Evolutionary conservation across 1,140 invertebrate species (phyloP), one percentile per base, ranked within the genome.

Genomic region (Apis florea): DNA sequence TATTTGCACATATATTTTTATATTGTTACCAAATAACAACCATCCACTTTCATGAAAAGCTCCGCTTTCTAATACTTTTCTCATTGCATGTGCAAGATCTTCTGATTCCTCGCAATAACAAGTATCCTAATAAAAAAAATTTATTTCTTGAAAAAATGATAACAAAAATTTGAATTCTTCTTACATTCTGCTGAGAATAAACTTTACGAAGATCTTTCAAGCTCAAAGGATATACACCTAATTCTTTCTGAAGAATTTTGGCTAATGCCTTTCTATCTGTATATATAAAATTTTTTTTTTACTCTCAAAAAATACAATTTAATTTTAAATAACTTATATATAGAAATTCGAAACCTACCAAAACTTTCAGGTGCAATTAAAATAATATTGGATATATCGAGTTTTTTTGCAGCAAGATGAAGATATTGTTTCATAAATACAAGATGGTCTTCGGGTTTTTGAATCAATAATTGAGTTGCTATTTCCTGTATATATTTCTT

Each of bases 401-500:
- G 90, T 58, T 87, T 93, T 80, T 88, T 87, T 19, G 90, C 87
- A 8, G 93, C 93, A 70, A 92, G 90, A 53, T 89, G 73, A 12
- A 95, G 61, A 53, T 93, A 90, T 86, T 94, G 93, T 82, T 94
- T 94, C 58, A 94, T 86, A 84, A 93, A 95, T 24, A 93, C 82
- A 15, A 94, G 84, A 79, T 94, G 94, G 86, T 95, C 94, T 1
- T 90, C 84, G 1, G 94, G 94, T 82, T 93, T 91, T 71, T 94
- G 92, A 21, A 95, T 93, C 2, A 94, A 74, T 61, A 95, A 86
- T 87, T 94, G 92, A 49, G 90, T 90, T 5, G 92, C 90, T 47
- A 95, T 83, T 86, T 95, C 94, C 93, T 93, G 70, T 54, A 66
- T 51, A 82, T 72, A 13, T 74, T n/a, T 10, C 24, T 69, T 54